Evolutionary conservation across 2,113 vertebrate species (phyloP).

Genomic region (Salvelinus namaycush): DNA sequence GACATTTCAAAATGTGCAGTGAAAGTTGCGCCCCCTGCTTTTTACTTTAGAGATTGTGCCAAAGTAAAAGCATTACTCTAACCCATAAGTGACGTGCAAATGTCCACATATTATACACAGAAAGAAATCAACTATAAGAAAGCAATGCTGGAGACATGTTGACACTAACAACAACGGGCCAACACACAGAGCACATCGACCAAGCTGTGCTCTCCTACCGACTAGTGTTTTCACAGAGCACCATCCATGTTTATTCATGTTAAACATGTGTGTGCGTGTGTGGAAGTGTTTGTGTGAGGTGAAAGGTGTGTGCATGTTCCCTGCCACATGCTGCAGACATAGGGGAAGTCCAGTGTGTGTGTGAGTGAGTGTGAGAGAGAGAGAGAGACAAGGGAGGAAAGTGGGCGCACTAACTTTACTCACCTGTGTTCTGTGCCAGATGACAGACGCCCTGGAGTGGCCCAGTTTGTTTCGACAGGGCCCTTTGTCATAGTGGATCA

Average conservation of each 20-base stretch:
- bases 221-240: too few relatives aligned
- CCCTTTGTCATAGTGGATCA: constrained; percentile 98
- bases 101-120: too few relatives aligned
- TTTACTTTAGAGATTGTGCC: too few relatives aligned
- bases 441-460: constrained; percentile 96
- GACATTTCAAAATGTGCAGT: too few relatives aligned
- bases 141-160: too few relatives aligned
- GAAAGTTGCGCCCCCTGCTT: too few relatives aligned
- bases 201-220: too few relatives aligned
- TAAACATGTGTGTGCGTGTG: neutral
- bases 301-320: constrained; percentile 31
- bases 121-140: too few relatives aligned
- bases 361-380: neutral
- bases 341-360: constrained; percentile 6
- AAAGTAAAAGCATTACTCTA: too few relatives aligned
- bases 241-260: too few relatives aligned
- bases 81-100: too few relatives aligned
- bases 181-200: too few relatives aligned
- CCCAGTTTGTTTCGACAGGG: constrained; percentile 98
- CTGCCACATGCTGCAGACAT: constrained; percentile 42
- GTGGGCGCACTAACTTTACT: constrained; percentile 25
- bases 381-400: constrained; percentile 1
- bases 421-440: constrained; percentile 99
- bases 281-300: neutral
- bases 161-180: neutral